A percentile compares a stretch with the other conserved stretches of the same genome.
Conservation (phyloP, 2,113 vertebrate genomes). For the Oreochromis spilurus region DNA sequence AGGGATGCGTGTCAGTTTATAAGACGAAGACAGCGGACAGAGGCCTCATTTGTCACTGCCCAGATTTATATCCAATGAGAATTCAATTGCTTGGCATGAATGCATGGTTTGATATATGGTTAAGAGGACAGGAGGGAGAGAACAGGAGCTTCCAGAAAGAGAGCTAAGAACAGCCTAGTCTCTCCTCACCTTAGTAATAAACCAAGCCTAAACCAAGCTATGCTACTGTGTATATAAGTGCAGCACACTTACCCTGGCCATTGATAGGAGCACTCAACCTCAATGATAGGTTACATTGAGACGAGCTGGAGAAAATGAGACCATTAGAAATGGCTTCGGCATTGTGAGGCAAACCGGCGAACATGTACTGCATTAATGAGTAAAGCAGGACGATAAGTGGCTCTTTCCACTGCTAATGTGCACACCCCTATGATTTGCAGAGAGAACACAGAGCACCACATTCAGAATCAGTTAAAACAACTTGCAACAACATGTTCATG, state of each 20-base stretch:
- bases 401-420: not conserved
- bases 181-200: not conserved
- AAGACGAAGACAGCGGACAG: constrained; percentile 11
- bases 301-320: not conserved
- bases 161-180: not conserved
- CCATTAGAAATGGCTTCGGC: not conserved
- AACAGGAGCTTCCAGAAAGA: not conserved
- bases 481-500: not conserved
- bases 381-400: not conserved
- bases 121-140: not conserved
- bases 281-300: not conserved
- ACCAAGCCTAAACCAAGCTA: not conserved
- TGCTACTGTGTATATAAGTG: not conserved
- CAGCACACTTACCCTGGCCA: not conserved
- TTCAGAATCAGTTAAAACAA: not conserved
- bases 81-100: constrained; percentile 71
- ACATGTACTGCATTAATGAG: not conserved
- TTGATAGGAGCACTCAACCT: not conserved
- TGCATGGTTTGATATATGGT: constrained; percentile 56
- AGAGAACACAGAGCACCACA: not conserved
- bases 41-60: constrained; percentile 59
- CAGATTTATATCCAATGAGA: constrained; percentile 69
- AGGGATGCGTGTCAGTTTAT: constrained; percentile 58
- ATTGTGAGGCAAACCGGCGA: not conserved
- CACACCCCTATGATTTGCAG: not conserved